Evolutionary conservation across 2,888 invertebrate species (phyloP), one percentile per base, ranked within the genome.

Genomic region (Athalia cordata): DNA sequence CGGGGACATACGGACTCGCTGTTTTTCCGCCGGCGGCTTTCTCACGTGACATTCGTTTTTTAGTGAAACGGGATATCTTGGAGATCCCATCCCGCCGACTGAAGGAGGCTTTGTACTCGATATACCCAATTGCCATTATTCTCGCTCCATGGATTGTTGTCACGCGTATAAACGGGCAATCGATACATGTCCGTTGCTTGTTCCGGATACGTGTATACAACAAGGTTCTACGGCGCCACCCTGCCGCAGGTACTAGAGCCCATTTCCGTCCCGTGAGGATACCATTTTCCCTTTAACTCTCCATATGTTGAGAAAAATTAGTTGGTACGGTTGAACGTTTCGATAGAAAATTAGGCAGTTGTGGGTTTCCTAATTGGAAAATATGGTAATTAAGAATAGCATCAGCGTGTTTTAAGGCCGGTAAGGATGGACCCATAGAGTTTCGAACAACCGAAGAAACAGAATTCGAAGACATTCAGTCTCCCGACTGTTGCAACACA

Each of bases 401-500:
- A 29, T 29, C 29, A 29, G 29, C 29, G 29, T 29, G 29, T 29
- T 29, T 29, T 29, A 29, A 29, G 1, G 29, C 29, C 29, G 29
- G 29, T 29, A 29, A 29, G 29, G 29, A 29, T 29, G 29, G 29
- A 29, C 29, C 29, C 29, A 29, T 29, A 29, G 1, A 47, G 49
- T 65, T 49, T 65, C n/a, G 4, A 3, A 70, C 75, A 72, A 68
- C 61, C 66, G 59, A 77, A 65, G 62, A 59, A 62, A 68, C 77
- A 52, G 78, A 78, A 78, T 77, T 75, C 78, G 72, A 79, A 78
- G 76, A 78, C 77, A 68, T 70, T 79, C 64, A 43, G 79, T 81
- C 80, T 52, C 55, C 29, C 52, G 68, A 68, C 66, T 66, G 47
- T 66, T 3, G 66, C 4, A 66, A 68, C 11, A 11, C 52, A 68